Base-by-base conservation (phyloP, 2,113 vertebrate species). In the Zootoca vivipara region DNA sequence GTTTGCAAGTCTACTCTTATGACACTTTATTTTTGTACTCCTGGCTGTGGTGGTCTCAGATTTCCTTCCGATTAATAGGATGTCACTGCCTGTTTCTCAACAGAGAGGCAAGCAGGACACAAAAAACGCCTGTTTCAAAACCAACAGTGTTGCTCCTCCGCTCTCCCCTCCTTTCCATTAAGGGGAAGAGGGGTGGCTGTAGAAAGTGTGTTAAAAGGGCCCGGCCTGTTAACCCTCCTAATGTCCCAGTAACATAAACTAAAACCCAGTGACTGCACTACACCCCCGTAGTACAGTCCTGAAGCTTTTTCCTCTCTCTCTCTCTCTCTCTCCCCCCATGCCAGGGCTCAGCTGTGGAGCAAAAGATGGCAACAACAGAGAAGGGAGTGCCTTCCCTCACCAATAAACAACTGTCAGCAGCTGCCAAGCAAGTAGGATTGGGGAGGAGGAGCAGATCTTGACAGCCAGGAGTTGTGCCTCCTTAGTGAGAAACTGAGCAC, bases 21-120 rank as follows among this genome's bases (percentile, higher is more conserved):
- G 38, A 5, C 15, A 30, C 42, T 70, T 78, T 16, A 18, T 64
- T 82, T 72, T 74, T 82, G 28, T 46, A 82, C 28, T 74, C 7
- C 6, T 73, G 22, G 52, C 8, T 80, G 52, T 7, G 7, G n/a
- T 33, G 24, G 52, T n/a, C 9, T 87, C 79, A 65, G 12, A 82
- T 75, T 74, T 87, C 56, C 35, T 82, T 82, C 78, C n/a, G 73
- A 65, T 78, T 85, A 74, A 24, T 64, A 64, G 38, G 85, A 38
- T 62, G 30, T 40, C 58, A 65, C 38, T 82, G 58, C 12, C 8
- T 38, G 15, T 87, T 82, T 82, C 28, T 70, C 38, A 82, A 82
- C 35, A 46, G 33, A 78, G 20, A 58, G 7, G 24, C 8, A 72
- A 72, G n/a, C 3, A 7, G 26, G 24, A 38, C 3, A 24, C 8